Evolutionary conservation across 2,113 vertebrate genomes (phyloP).

Genomic region (Carollia perspicillata): DNA sequence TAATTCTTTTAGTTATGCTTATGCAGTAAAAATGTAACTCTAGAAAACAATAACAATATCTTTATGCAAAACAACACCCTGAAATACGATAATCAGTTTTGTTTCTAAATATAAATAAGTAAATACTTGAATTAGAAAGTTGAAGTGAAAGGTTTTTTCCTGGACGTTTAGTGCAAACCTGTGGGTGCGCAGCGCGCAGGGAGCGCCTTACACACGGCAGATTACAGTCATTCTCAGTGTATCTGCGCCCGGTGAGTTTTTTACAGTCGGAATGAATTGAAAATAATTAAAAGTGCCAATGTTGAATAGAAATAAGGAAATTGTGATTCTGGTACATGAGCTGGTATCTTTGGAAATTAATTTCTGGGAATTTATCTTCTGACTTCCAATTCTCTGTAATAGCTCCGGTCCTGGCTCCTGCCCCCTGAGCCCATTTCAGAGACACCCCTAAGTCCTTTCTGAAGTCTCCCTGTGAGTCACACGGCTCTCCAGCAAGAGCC

Average conservation of each 20-base stretch:
- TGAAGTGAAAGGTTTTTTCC: no score
- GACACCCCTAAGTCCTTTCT: neutral
- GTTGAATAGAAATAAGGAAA: neutral
- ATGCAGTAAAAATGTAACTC: no score
- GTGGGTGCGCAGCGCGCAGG: no score
- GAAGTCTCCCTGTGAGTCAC: neutral
- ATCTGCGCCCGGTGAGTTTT: neutral
- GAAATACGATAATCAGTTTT: no score
- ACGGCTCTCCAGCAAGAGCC: neutral
- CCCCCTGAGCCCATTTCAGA: neutral
- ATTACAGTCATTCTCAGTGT: neutral
- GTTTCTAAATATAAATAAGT: no score
- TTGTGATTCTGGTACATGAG: neutral
- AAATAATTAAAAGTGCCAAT: neutral
- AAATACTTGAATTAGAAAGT: no score
- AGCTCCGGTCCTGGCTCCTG: neutral
- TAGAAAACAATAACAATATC: no score
- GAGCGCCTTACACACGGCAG: no score
- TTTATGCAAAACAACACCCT: no score
- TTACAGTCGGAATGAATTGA: neutral
- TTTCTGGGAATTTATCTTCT: neutral
- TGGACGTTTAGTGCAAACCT: no score
- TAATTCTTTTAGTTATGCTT: no score
- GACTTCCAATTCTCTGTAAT: neutral
- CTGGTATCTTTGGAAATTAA: neutral